Conservation (phyloP, 2,888 invertebrate species). For the Leucozona laternaria region DNA sequence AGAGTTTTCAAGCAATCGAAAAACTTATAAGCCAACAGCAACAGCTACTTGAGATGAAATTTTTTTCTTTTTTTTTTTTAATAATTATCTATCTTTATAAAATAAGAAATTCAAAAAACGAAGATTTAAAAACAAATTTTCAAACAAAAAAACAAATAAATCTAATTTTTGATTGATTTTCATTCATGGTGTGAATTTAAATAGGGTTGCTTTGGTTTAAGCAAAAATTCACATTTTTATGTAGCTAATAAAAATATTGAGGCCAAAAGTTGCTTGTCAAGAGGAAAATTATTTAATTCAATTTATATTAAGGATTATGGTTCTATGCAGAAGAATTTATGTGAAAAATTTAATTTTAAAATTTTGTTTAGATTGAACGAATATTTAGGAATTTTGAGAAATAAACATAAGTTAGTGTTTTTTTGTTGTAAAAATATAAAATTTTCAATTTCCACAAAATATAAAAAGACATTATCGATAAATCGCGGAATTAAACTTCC, state of each 20-base stretch:
- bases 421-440: neutral
- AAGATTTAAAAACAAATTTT: slow-evolving; percentile 6
- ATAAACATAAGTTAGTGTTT: neutral
- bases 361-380: neutral
- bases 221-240: neutral
- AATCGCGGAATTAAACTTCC: too few relatives aligned
- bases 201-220: neutral
- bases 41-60: slow-evolving; percentile 4
- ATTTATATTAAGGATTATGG: neutral
- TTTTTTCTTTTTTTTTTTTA: neutral
- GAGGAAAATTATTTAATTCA: neutral
- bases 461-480: too few relatives aligned
- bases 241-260: neutral
- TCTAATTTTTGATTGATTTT: slow-evolving; percentile 36
- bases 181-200: slow-evolving; percentile 22
- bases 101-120: neutral
- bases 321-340: neutral
- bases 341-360: neutral
- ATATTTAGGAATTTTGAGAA: neutral
- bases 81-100: neutral
- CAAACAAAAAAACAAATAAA: slow-evolving; percentile 25
- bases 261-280: slow-evolving; percentile 27
- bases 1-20: slow-evolving; percentile 2
- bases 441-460: neutral
- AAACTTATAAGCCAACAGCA: neutral